Evolutionary conservation across 2,797 vertebrate species (phyloP), one percentile per base, ranked within the genome.

Genomic region (Hozukius guyotensis): DNA sequence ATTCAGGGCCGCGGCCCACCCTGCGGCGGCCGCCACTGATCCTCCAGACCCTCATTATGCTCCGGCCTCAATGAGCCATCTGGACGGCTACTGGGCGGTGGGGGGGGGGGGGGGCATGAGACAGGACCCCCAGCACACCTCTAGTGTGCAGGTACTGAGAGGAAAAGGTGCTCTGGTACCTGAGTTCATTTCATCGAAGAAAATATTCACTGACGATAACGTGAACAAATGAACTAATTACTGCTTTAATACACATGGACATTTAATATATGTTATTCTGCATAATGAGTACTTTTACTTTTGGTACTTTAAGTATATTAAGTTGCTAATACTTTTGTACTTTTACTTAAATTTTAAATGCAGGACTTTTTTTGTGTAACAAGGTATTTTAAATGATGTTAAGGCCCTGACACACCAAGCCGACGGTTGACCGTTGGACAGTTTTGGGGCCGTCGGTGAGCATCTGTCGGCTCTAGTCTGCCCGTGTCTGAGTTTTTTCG

Each of bases 1-100:
- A 93, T 96, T 96, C 93, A 96, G 89, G 38, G 8, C 34, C 36
- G 72, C 46, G 46, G 46, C 46, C 46, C 79, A 85, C 89, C 91
- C 91, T 78, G 82, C 66, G 62, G 60, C 63, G 8, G 68, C 68
- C 77, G 71, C 82, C 88, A 74, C 76, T 86, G 90, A 93, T 92
- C 90, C 87, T 77, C 69, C 66, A 64, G 65, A 76, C 62, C 66
- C 72, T 91, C 82, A 90, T 94, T 93, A 92, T 93, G 68, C 82
- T 85, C 53, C 60, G 14, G 76, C 62, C 84, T 93, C 91, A 94
- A 93, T 92, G 81, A 92, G 84, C 94, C 94, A 95, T 94, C 93
- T 94, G 94, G 92, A 91, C 38, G 6, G 38, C 14, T 42, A 42
- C 38, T 14, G 42, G 42, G 14, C 6, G 6, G 14, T 16, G 13